Conservation (phyloP, 2,888 invertebrate genomes). For the Ennomos erosarius region DNA sequence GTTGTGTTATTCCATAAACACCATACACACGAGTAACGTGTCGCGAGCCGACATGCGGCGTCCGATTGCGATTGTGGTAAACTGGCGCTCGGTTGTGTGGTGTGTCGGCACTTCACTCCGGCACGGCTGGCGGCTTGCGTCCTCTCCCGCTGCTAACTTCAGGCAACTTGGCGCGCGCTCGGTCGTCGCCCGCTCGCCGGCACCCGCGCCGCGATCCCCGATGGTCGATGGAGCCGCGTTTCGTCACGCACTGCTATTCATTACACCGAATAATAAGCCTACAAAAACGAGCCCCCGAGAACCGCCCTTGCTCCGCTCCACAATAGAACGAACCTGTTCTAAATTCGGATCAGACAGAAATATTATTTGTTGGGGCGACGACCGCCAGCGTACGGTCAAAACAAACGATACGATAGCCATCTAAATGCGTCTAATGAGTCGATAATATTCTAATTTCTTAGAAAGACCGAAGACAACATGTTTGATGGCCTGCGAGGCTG, state of each 20-base stretch:
- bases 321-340: constrained; percentile 58
- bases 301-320: constrained; percentile 30
- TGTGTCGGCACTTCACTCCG: background rate
- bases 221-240: constrained; percentile 77
- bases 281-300: constrained; percentile 50
- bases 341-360: constrained; percentile 66
- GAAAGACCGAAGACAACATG: constrained; percentile 6
- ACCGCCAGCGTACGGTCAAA: constrained; percentile 58
- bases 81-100: constrained; percentile 77
- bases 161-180: constrained; percentile 9
- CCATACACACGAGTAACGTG: constrained; percentile 75
- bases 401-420: constrained; percentile 54
- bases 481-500: constrained; percentile 1
- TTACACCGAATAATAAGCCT: constrained; percentile 56
- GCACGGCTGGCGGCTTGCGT: constrained; percentile 55
- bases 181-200: constrained; percentile 62
- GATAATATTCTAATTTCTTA: constrained; percentile 30
- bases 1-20: constrained; percentile 82
- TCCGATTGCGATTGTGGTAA: constrained; percentile 71
- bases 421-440: constrained; percentile 47
- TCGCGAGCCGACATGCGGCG: constrained; percentile 72
- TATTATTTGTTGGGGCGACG: constrained; percentile 68
- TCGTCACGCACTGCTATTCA: constrained; percentile 77
- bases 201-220: constrained; percentile 59
- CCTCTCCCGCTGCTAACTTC: constrained; percentile 9